Evolutionary conservation across 1,140 invertebrate species (phyloP), one percentile per base, ranked within the genome.

Genomic region (Anastrepha obliqua): DNA sequence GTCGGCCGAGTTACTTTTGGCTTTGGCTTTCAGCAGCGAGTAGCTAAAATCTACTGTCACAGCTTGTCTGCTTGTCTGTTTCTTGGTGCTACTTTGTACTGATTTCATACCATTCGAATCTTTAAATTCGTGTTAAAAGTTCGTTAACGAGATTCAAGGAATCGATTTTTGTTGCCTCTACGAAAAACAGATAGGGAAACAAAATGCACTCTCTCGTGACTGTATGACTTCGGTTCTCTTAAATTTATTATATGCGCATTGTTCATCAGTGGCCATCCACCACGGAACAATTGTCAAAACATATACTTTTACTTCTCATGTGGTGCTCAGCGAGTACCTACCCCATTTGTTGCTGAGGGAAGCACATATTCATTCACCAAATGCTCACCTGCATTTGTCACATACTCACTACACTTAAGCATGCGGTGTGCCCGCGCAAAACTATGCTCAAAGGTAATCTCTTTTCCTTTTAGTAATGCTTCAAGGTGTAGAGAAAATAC

Each of bases 11-110:
- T 81, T 81, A 13, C 47, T 78, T 87, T 78, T 29, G 39, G 55
- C 88, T 90, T 91, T 92, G 88, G 89, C 87, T 90, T 90, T 90
- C 74, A 90, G 89, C 74, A 81, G 42, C 74, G 74, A 81, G 51
- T 81, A 81, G 74, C 74, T 81, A 81, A 81, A 81, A 81, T 55
- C 74, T 55, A 81, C 74, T 81, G 74, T 8, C 74, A 81, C 47
- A 81, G 17, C 51, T 29, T 55, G n/a, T 81, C 74, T 81, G 20
- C 17, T 8, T 47, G 70, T 29, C 29, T 29, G 29, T 29, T 29
- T 29, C 29, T 29, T 74, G 13, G 44, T 29, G 44, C 17, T 44
- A n/a, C 15, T 20, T 51, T 81, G 47, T 81, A 81, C 39, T 81
- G 74, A 81, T 81, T 81, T 20, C 11, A 17, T 5, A n/a, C 74